These are phyloP conservation scores for Ictalurus punctatus DNA, from an alignment of 2,113 vertebrate genomes.

Conservation along the genomic window DNA sequence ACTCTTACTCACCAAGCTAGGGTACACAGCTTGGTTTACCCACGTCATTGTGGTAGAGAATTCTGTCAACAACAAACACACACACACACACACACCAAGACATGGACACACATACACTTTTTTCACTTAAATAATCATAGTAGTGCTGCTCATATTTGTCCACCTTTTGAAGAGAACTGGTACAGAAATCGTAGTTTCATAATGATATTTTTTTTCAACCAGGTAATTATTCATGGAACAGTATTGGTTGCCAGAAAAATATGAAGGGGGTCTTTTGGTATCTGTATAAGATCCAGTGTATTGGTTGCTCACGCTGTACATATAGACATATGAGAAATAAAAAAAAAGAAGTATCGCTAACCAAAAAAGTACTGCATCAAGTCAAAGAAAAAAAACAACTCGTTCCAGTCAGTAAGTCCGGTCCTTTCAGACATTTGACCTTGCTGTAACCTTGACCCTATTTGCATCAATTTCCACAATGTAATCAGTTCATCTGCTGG, in stretches of 20 bases:
- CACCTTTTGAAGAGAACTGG: background rate
- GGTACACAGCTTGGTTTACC: background rate
- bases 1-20: constrained; percentile 8
- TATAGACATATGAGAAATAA: too few species aligned
- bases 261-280: too few species aligned
- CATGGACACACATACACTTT: background rate
- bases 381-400: too few species aligned
- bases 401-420: too few species aligned
- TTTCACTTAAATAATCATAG: background rate
- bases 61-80: background rate
- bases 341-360: too few species aligned
- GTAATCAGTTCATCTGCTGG: background rate
- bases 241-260: background rate
- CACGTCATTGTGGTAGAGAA: background rate
- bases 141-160: background rate
- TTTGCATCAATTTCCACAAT: background rate
- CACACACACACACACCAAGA: background rate
- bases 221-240: background rate
- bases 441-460: background rate
- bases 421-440: background rate
- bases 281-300: too few species aligned
- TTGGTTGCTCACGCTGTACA: too few species aligned
- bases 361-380: too few species aligned
- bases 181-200: background rate
- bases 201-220: background rate